Percentiles rank a stretch among this genome's conserved stretches.
Conservation (phyloP, 1,140 invertebrate genomes). For the Anagrus nilaparvatae region DNA sequence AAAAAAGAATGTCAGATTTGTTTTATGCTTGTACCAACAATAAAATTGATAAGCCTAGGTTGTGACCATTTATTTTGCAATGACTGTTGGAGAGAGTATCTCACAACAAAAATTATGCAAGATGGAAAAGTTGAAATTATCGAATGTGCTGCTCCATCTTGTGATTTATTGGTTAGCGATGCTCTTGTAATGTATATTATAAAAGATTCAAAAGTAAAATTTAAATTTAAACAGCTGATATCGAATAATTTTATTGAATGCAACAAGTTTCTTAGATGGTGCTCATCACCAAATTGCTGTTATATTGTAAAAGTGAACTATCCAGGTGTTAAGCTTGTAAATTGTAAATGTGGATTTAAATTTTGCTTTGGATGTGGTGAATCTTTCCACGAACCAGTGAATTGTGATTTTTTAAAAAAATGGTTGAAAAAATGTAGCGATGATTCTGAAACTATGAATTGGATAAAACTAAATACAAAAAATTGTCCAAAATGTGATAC, state of each 20-base stretch:
- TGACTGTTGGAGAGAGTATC: slow-evolving; percentile 90
- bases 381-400: slow-evolving; percentile 98
- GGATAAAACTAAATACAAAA: slow-evolving; percentile 99
- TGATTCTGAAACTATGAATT: slow-evolving; percentile 97
- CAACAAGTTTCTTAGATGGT: slow-evolving; percentile 92
- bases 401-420: slow-evolving; percentile 81
- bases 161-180: slow-evolving; percentile 93
- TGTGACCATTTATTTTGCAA: slow-evolving; percentile 94
- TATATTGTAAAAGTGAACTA: slow-evolving; percentile 91
- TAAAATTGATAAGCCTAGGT: slow-evolving; percentile 86
- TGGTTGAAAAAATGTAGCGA: slow-evolving; percentile 99
- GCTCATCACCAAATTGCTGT: slow-evolving; percentile 92
- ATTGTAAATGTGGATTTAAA: slow-evolving; percentile 80
- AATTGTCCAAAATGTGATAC: slow-evolving; percentile 99
- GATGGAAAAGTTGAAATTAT: slow-evolving; percentile 93
- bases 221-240: slow-evolving; percentile 95
- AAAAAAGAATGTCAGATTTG: slow-evolving; percentile 91
- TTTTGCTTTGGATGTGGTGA: slow-evolving; percentile 97
- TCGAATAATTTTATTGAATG: slow-evolving; percentile 99
- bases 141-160: slow-evolving; percentile 84
- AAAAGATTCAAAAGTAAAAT: slow-evolving; percentile 80
- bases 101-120: slow-evolving; percentile 96
- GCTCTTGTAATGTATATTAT: slow-evolving; percentile 90
- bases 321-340: slow-evolving; percentile 84
- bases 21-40: slow-evolving; percentile 68